Percentiles rank a stretch among this genome's conserved stretches.
phyloP scores from a whole-genome alignment of 2,888 invertebrate genomes.

The Eilema sororculum region DNA sequence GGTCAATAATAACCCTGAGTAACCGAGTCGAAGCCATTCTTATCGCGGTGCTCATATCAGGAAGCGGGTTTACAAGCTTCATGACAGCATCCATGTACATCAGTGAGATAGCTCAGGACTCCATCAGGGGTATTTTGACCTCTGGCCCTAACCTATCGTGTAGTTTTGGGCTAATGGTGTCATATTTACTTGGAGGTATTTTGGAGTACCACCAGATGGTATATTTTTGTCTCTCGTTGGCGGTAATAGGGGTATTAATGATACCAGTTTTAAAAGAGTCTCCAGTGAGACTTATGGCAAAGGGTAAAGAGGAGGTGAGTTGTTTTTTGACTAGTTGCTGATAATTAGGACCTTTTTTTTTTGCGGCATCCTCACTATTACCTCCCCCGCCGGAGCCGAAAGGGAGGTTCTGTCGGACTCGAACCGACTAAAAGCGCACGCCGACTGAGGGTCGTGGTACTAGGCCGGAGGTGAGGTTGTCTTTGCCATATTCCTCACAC shows the following conservation, averaged over 20 bases:
- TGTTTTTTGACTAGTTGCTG: too few species aligned
- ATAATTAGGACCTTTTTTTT: too few species aligned
- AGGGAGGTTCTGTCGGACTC: too few species aligned
- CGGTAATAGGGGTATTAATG: background rate
- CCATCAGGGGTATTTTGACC: conserved; percentile 58
- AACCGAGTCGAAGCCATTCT: conserved; percentile 7
- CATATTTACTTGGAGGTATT: conserved; percentile 12
- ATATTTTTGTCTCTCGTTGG: background rate
- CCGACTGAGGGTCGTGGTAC: too few species aligned
- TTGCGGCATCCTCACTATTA: too few species aligned
- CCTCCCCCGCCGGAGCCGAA: too few species aligned
- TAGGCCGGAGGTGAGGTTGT: too few species aligned
- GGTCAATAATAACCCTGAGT: background rate
- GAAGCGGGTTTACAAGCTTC: background rate
- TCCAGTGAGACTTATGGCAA: background rate
- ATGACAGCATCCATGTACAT: conserved; percentile 21
- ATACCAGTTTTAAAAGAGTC: conserved; percentile 6
- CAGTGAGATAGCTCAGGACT: conserved; percentile 58
- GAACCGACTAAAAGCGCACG: too few species aligned
- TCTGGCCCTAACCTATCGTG: conserved; percentile 8
- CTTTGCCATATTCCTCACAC: too few species aligned
- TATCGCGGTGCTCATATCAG: background rate
- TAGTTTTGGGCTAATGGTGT: background rate
- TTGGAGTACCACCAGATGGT: conserved; percentile 3
- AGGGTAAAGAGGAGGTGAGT: conserved; percentile 11